A percentile compares a stretch with the other conserved stretches of the same genome.
Evolutionary conservation across 2,888 invertebrate species (phyloP).

Genomic region (Athripsodes cinereus): DNA sequence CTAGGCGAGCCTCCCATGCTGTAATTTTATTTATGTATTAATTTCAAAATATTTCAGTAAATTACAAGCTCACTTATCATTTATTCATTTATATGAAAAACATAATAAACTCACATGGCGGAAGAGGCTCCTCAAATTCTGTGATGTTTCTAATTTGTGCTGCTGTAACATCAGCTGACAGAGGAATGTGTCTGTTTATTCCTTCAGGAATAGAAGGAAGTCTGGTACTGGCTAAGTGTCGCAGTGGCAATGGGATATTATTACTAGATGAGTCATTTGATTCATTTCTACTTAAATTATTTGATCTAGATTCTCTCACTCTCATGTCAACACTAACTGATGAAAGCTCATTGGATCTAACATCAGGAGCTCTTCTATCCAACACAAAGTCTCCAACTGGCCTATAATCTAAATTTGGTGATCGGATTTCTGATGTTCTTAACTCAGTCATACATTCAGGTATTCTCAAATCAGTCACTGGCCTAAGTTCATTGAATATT

Average conservation of each 20-base stretch:
- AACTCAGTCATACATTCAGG: slow-evolving; percentile 47
- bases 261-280: slow-evolving; percentile 41
- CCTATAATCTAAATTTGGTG: slow-evolving; percentile 50
- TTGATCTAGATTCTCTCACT: slow-evolving; percentile 28
- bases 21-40: slow-evolving; percentile 30
- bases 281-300: slow-evolving; percentile 35
- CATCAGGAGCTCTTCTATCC: slow-evolving; percentile 41
- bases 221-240: slow-evolving; percentile 67
- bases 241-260: slow-evolving; percentile 51
- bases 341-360: slow-evolving; percentile 30
- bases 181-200: slow-evolving; percentile 51
- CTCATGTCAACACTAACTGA: slow-evolving; percentile 30
- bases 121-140: slow-evolving; percentile 75
- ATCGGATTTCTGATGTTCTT: slow-evolving; percentile 48
- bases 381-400: slow-evolving; percentile 53
- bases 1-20: slow-evolving; percentile 97
- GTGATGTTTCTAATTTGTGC: slow-evolving; percentile 40
- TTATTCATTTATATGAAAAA: no score
- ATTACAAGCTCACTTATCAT: no score
- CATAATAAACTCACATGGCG: slow-evolving; percentile 59
- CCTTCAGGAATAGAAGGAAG: slow-evolving; percentile 79
- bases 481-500: slow-evolving; percentile 30
- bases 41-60: background rate
- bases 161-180: slow-evolving; percentile 41
- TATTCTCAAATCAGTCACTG: slow-evolving; percentile 44